Conservation (phyloP, 1,140 invertebrate species). For the Cepaea nemoralis region DNA sequence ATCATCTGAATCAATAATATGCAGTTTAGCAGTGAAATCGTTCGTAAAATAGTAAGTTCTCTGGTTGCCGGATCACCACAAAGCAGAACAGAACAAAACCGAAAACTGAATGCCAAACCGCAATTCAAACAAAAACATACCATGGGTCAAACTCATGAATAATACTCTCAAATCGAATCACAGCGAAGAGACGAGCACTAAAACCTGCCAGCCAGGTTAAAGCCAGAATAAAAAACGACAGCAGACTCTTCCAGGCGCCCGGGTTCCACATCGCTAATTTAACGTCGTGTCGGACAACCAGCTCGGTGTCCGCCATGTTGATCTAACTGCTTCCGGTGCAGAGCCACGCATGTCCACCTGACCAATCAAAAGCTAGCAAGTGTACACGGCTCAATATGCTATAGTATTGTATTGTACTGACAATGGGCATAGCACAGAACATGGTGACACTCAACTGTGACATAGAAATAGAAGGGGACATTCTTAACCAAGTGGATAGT, state of each 20-base stretch:
- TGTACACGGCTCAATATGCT: slow-evolving; percentile 18
- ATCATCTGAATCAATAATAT: too few species aligned
- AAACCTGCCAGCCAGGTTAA: slow-evolving; percentile 98
- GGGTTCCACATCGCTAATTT: slow-evolving; percentile 69
- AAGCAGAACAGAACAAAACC: too few species aligned
- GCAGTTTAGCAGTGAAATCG: neutral
- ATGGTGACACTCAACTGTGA: too few species aligned
- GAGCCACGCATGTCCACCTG: slow-evolving; percentile 52
- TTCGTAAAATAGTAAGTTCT: neutral
- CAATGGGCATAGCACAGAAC: neutral
- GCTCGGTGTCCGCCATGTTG: slow-evolving; percentile 70
- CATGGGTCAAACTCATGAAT: slow-evolving; percentile 99
- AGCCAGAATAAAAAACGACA: slow-evolving; percentile 82
- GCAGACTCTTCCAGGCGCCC: slow-evolving; percentile 79
- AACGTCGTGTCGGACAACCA: slow-evolving; percentile 62
- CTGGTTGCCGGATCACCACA: too few species aligned
- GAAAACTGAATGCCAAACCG: too few species aligned
- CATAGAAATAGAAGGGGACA: too few species aligned
- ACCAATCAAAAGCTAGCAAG: slow-evolving; percentile 64
- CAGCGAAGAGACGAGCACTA: slow-evolving; percentile 96
- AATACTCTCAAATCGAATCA: slow-evolving; percentile 99
- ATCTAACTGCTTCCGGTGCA: slow-evolving; percentile 45
- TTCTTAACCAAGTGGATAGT: too few species aligned
- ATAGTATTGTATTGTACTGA: too few species aligned
- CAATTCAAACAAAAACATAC: slow-evolving; percentile 76